Evolutionary conservation across 2,888 invertebrate genomes (phyloP), one percentile per base, ranked within the genome.

Genomic region (Drosophila monieri): DNA sequence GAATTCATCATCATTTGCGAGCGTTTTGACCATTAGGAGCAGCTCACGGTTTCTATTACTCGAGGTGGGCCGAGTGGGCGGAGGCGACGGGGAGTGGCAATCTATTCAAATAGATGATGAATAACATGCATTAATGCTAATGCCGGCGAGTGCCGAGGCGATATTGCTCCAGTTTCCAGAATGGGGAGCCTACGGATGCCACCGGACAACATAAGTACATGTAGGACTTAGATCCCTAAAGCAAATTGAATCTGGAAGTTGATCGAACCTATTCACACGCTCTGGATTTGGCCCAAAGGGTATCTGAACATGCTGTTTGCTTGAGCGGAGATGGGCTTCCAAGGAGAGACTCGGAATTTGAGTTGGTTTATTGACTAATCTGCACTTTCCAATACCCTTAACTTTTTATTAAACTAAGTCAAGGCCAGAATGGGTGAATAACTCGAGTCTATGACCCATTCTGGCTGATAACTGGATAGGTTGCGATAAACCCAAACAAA

Each of bases 51-150:
- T 41, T 9, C 30, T 41, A 54, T 32, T 32, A 32, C 32, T 32
- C 32, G 12, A 1, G 12, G 32, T 32, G 32, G 32, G n/a, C 32
- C 5, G 39, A 37, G 46, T 15, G 65, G 37, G 14, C 8, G 37
- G 37, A 2, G 2, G n/a, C 4, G 10, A 6, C 14, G 27, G 37
- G 37, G 18, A 30, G 43, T 35, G 48, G 39, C 71, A 51, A 71
- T 71, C 72, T 71, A 69, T 69, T 69, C 72, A 69, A 71, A 61
- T 71, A 54, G 71, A 70, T 69, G 72, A 69, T 69, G 72, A 69
- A 69, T 69, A 71, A 71, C 69, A 30, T 71, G 54, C 69, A 71
- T 71, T 69, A 71, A 61, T 32, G 32, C 32, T n/a, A 61, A 51
- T 46, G 54, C 18, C 51, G 35, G 44, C 27, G 9, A 25, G 44